Evolutionary conservation across 2,797 vertebrate species (phyloP), one percentile per base, ranked within the genome.

Genomic region (Lophius americanus): DNA sequence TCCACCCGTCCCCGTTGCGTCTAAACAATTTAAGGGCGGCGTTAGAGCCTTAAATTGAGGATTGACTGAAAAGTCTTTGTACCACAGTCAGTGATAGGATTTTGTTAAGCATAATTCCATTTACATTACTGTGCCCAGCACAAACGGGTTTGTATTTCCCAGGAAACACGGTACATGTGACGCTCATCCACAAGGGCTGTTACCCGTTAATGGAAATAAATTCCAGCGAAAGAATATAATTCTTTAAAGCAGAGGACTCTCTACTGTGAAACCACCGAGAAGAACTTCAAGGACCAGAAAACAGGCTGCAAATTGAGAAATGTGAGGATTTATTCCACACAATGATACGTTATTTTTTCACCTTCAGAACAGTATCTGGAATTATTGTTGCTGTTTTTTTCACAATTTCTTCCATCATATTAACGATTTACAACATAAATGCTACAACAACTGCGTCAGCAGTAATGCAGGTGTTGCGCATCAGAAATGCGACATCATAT

Each of bases 1-100:
- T 86, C 68, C 85, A 75, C 58, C 70, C 53, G 58, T 88, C 86
- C 75, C 86, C 78, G 78, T 83, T 82, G 84, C 74, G 76, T 77
- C 81, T 84, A 79, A 88, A 89, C 83, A 90, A 88, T 92, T 85
- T 89, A 93, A 90, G 90, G 89, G 82, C 88, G 89, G 68, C 54
- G 79, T 84, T 81, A 78, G 76, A 84, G 79, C 73, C 60, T 73
- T 60, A 82, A 86, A 88, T 81, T 83, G 79, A 79, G 78, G 88
- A 83, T 80, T 84, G 84, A 75, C 78, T 84, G 63, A 81, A 80
- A 75, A 71, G 70, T 73, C 67, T 81, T 84, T 71, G 75, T 68
- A 68, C 44, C 63, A 12, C 63, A 65, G 42, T 63, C 61, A 60
- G 60, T 72, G 71, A 86, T 85, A 55, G 79, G 1, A 13, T 88